A percentile compares a stretch with the other conserved stretches of the same genome.
phyloP scores from a whole-genome alignment of 2,888 invertebrate genomes.

The Trimorus sp. region DNA sequence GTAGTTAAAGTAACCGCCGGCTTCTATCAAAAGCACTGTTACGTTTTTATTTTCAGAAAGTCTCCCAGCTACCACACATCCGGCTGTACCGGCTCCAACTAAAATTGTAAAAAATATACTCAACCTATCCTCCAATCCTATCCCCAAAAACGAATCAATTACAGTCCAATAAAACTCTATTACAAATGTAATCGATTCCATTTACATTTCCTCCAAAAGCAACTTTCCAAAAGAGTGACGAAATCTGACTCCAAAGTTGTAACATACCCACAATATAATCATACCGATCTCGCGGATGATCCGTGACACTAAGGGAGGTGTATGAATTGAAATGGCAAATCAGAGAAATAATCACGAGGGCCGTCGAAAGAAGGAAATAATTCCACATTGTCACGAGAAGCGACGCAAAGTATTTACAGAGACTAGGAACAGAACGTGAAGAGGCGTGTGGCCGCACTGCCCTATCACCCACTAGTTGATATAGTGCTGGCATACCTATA shows the following conservation, averaged over 20 bases:
- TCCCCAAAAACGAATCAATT: no score
- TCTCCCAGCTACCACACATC: constrained; percentile 87
- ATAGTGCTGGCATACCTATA: constrained; percentile 29
- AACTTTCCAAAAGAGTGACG: not conserved
- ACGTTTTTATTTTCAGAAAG: constrained; percentile 84
- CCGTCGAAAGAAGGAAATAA: constrained; percentile 72
- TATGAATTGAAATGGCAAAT: constrained; percentile 74
- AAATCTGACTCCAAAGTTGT: not conserved
- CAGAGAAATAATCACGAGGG: constrained; percentile 73
- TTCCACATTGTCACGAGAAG: constrained; percentile 72
- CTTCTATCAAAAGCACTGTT: constrained; percentile 86
- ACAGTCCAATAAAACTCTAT: no score
- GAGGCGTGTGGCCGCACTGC: constrained; percentile 34
- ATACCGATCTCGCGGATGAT: constrained; percentile 73
- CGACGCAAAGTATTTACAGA: not conserved
- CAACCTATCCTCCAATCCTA: no score
- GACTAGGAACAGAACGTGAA: constrained; percentile 27
- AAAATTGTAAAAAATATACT: not conserved
- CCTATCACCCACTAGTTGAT: constrained; percentile 56
- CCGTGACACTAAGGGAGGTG: constrained; percentile 74
- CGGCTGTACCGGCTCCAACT: constrained; percentile 90
- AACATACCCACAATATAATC: constrained; percentile 78
- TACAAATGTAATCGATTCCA: not conserved
- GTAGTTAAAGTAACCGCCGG: constrained; percentile 87
- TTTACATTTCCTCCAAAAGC: not conserved